Evolutionary conservation across 2,888 invertebrate species (phyloP).

Genomic region (Heliconius ethilla): DNA sequence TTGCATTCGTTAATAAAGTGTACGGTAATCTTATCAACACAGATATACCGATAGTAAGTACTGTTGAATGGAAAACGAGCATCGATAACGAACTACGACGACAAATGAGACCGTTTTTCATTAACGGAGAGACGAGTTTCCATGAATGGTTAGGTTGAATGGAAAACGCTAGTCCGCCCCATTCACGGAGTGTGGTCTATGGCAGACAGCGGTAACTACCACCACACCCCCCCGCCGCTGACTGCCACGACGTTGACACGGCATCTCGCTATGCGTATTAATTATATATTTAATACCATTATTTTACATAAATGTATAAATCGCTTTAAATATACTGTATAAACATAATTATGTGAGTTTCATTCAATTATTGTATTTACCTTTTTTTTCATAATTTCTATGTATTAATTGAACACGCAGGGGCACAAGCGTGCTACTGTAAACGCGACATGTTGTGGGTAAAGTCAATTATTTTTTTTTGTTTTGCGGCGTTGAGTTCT

Average conservation of each 20-base stretch:
- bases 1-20: constrained; percentile 25
- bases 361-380: not conserved
- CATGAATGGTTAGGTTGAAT: constrained; percentile 78
- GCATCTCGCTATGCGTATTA: constrained; percentile 25
- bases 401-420: no score
- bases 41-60: constrained; percentile 38
- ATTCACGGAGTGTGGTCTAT: constrained; percentile 59
- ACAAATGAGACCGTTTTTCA: constrained; percentile 74
- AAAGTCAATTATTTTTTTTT: no score
- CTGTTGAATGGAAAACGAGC: constrained; percentile 58
- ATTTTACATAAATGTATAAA: not conserved
- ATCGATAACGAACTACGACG: constrained; percentile 65
- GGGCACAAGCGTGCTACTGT: no score
- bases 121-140: constrained; percentile 76
- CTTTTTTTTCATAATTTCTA: no score
- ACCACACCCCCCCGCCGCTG: constrained; percentile 37
- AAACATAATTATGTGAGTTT: not conserved
- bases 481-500: no score
- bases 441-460: no score
- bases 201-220: constrained; percentile 40
- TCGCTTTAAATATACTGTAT: not conserved
- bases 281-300: no score
- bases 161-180: constrained; percentile 73
- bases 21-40: constrained; percentile 48
- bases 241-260: constrained; percentile 35